Evolutionary conservation across 2,888 invertebrate genomes (phyloP).

Genomic region (Cerastis rubricosa): DNA sequence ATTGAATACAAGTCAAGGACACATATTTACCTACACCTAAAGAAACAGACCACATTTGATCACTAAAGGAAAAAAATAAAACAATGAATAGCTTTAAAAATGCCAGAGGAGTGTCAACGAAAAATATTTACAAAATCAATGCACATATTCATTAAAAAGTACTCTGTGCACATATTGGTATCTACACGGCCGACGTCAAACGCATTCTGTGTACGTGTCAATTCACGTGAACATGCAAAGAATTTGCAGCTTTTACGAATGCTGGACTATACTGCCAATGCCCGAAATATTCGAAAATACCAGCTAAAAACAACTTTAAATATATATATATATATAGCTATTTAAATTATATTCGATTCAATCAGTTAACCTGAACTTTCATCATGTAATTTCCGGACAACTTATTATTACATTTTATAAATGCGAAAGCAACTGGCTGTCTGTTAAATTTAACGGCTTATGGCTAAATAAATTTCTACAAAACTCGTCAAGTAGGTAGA

Average conservation of each 20-base stretch:
- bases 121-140: conserved; percentile 1
- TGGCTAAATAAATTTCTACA: no score
- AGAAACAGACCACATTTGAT: not conserved
- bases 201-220: not conserved
- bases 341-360: not conserved
- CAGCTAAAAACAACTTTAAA: not conserved
- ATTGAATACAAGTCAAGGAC: not conserved
- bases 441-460: not conserved
- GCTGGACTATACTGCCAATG: not conserved
- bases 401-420: not conserved
- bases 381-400: not conserved
- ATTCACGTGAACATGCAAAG: conserved; percentile 13
- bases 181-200: not conserved
- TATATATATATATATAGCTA: no score
- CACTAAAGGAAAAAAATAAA: not conserved
- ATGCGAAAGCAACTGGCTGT: not conserved
- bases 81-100: not conserved
- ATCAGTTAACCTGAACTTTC: not conserved
- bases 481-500: no score
- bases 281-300: not conserved
- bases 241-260: not conserved
- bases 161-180: not conserved
- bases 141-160: no score
- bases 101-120: not conserved
- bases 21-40: not conserved